Conservation (phyloP, 2,113 vertebrate species). For the Taxidea taxus region DNA sequence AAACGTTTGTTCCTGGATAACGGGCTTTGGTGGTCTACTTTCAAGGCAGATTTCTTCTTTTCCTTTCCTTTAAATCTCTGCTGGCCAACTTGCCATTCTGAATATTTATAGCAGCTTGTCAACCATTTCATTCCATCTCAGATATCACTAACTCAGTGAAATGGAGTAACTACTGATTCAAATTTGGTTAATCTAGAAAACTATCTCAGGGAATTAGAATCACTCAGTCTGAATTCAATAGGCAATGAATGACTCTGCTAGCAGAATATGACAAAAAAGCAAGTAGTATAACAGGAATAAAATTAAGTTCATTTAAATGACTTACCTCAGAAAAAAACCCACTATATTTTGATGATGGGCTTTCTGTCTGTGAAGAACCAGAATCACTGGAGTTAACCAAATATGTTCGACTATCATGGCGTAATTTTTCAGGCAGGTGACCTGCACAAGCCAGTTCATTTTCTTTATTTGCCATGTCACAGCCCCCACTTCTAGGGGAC, state of each 20-base stretch:
- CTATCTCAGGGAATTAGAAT: neutral
- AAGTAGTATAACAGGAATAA: neutral
- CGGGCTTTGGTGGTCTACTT: neutral
- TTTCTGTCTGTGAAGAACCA: constrained; percentile 85
- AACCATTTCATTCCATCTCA: constrained; percentile 31
- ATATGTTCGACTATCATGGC: constrained; percentile 81
- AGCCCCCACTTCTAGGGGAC: constrained; percentile 80
- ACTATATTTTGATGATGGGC: constrained; percentile 88
- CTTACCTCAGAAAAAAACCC: constrained; percentile 93
- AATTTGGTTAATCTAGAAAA: constrained; percentile 29
- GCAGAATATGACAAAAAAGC: neutral
- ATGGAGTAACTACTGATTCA: neutral
- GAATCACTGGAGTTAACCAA: constrained; percentile 88
- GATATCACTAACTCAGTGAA: neutral
- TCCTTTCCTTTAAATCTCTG: constrained; percentile 26
- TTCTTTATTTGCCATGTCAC: constrained; percentile 93
- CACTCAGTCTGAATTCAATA: neutral
- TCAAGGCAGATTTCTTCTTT: neutral
- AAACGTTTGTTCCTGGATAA: neutral
- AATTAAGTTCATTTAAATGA: constrained; percentile 49
- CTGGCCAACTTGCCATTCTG: neutral
- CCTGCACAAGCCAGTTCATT: constrained; percentile 92
- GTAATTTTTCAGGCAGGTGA: constrained; percentile 87
- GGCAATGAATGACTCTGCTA: neutral
- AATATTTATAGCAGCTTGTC: neutral